A percentile compares a stretch with the other conserved stretches of the same genome.
Conservation (phyloP, 2,797 vertebrate species). For the Falco peregrinus region DNA sequence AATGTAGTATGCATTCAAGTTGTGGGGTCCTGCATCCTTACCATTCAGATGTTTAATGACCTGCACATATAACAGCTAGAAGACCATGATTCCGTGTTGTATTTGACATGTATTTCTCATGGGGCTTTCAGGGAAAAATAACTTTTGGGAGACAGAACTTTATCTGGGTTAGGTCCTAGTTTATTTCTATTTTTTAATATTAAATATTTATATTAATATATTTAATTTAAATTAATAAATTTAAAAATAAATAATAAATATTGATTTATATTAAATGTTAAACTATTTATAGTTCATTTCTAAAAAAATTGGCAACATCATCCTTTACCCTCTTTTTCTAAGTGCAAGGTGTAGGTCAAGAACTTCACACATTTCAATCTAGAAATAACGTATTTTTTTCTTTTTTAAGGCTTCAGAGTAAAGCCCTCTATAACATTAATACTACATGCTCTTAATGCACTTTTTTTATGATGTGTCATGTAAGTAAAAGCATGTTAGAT, state of each 20-base stretch:
- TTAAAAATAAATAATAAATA: too few relatives aligned
- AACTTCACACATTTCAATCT: background rate
- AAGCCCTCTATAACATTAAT: background rate
- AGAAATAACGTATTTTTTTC: background rate
- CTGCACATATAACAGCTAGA: background rate
- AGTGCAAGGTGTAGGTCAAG: background rate
- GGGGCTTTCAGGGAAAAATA: background rate
- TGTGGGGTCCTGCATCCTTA: background rate
- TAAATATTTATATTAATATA: too few relatives aligned
- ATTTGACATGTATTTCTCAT: background rate
- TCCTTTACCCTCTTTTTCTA: background rate
- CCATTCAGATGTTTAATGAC: background rate
- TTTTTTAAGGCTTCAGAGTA: background rate
- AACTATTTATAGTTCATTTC: background rate
- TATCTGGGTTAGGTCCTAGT: fast-evolving
- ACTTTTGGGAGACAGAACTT: background rate
- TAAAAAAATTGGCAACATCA: background rate
- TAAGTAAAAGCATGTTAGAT: background rate
- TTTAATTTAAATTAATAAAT: too few relatives aligned
- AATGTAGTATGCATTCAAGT: background rate
- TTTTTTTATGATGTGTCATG: background rate
- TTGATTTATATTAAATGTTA: too few relatives aligned
- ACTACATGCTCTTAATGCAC: background rate
- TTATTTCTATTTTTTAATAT: too few relatives aligned
- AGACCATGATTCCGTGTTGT: background rate